Base-by-base conservation (phyloP, 2,888 invertebrate genomes). In the Cistogaster globosa region DNA sequence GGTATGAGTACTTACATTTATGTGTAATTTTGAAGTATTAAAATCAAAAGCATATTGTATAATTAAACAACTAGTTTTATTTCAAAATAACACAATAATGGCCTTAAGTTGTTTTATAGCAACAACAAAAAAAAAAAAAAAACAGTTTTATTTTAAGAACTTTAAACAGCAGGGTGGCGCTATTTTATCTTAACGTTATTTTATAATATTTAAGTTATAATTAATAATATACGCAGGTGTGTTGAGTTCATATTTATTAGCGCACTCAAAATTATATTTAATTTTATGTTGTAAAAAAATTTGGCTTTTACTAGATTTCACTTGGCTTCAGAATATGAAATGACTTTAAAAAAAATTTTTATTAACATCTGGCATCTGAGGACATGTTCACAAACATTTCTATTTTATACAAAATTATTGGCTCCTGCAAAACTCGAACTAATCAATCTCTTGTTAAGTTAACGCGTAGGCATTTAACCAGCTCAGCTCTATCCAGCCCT, bases 31-130 rank as follows among this genome's bases (percentile, higher is more conserved):
- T 48, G 6, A 7, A n/a, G 6, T 48, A 16, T 60, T 60, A 68
- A 38, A 68, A 57, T 48, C 57, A 57, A 62, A 18, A 32, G 8
- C 7, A 32, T 45, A 26, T 18, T 20, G 9, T 48, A 42, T 42
- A 11, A 42, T 42, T 42, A 42, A 12, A 12, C 42, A 42, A 74
- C 72, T 38, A 32, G 72, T 74, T 60, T 67, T 58, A 58, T 67
- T 72, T 51, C 58, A 42, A 80, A 67, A 74, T 60, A 67, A 58
- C 38, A n/a, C n/a, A 38, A 45, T 5, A 42, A 53, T 67, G 60
- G 67, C 67, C 67, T 80, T 67, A 38, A 60, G 18, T 60, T 36
- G 36, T 42, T 42, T 42, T 42, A 22, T 7, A 18, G 26, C 26
- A 16, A 22, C 20, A 57, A 18, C n/a, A 4, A 32, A 32, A 32